Evolutionary conservation across 2,888 invertebrate genomes (phyloP), one percentile per base, ranked within the genome.

Genomic region (Apamea crenata): DNA sequence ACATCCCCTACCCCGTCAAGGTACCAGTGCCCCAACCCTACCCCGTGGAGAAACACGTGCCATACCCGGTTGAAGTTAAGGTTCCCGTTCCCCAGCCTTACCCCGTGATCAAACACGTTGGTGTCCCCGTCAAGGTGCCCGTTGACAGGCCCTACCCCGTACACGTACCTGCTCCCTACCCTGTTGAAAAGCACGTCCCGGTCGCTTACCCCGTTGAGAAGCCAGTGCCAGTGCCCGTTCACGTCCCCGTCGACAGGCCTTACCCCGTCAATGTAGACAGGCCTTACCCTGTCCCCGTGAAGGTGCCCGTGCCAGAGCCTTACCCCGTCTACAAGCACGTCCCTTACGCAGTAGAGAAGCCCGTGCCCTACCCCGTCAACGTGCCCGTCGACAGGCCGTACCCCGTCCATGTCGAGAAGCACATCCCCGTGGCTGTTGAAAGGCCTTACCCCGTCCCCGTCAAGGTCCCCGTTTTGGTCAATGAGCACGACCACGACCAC

Each of bases 41-140:
- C 96, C 98, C 98, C 91, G 98, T 98, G 88, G 98, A 98, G 94
- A 98, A 98, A 96, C 98, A 96, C 93, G 97, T 98, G 91, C 98
- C 98, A 91, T 97, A 97, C 92, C 98, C 98, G 86, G 98, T 98
- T 14, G 97, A 97, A 93, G 97, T 98, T 65, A 98, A 98, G 94
- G 98, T 98, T 61, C 98, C 97, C 93, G 98, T 98, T 7, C 98
- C 98, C 88, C 98, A 98, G 94, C 98, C 98, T 84, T 98, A 98
- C 95, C 98, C 98, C 71, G 98, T 98, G 3, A 95, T 97, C 83
- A 98, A 98, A 94, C 97, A 97, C 90, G 97, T 98, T 77, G 97
- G 97, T 82, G 94, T 95, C 90, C 98, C 98, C 86, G 98, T 98
- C 59, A 98, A 98, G 93, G 98, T 98, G 73, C 97, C 97, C 89